Evolutionary conservation across 2,797 vertebrate genomes (phyloP).

Genomic region (Caiman crocodilus): DNA sequence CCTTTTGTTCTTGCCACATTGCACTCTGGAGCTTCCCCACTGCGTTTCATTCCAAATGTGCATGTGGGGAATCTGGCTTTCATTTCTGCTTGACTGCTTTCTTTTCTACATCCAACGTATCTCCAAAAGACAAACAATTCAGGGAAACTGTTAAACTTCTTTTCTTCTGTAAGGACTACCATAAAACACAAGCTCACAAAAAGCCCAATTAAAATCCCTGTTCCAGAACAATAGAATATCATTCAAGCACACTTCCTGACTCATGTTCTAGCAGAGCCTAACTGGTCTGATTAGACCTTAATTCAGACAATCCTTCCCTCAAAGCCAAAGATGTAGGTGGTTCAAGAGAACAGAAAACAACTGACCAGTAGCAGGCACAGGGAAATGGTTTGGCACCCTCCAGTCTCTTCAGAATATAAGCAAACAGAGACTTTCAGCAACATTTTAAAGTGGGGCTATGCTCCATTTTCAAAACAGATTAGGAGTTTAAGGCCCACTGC

Average conservation of each 20-base stretch:
- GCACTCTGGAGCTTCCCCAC: conserved; percentile 65
- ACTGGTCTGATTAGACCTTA: not conserved
- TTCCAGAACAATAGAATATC: not conserved
- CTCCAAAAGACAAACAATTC: conserved; percentile 30
- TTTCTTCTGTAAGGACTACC: not conserved
- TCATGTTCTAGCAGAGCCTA: not conserved
- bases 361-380: not conserved
- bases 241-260: not conserved
- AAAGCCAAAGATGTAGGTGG: not conserved
- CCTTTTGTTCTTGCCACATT: conserved; percentile 72
- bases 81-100: conserved; percentile 40
- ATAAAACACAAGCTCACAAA: not conserved
- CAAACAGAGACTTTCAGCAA: not conserved
- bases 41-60: conserved; percentile 62
- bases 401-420: not conserved
- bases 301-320: not conserved
- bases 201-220: not conserved
- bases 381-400: not conserved
- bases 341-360: no score
- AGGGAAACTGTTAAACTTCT: not conserved
- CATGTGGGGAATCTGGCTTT: conserved; percentile 65
- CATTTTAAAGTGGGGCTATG: not conserved
- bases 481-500: not conserved
- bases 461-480: not conserved
- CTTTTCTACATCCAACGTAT: conserved; percentile 11